These are phyloP conservation scores for Capromys pilorides DNA, from an alignment of 2,797 vertebrate genomes.

Conservation along the genomic window DNA sequence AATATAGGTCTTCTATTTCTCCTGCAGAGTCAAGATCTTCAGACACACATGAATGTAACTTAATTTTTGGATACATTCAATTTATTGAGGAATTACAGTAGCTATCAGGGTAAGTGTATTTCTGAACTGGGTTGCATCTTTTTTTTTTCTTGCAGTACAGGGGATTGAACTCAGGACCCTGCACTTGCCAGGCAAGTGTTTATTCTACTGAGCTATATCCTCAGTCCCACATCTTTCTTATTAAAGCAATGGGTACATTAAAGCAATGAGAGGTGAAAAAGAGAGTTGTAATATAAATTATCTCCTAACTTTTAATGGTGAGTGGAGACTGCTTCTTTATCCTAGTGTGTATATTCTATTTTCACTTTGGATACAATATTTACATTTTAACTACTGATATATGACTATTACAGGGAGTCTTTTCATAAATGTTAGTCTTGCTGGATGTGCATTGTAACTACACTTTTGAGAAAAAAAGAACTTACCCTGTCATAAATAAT, in stretches of 20 bases:
- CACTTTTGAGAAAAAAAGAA: neutral
- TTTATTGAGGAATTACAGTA: neutral
- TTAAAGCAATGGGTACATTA: neutral
- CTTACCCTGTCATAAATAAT: neutral
- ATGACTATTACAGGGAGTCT: neutral
- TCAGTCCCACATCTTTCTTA: neutral
- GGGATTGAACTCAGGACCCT: too few species aligned
- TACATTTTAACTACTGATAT: neutral
- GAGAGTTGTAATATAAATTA: neutral
- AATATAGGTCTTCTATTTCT: neutral
- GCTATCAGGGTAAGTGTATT: slow-evolving; percentile 57
- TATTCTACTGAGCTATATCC: too few species aligned
- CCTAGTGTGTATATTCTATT: neutral
- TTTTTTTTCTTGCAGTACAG: too few species aligned
- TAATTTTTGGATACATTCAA: neutral
- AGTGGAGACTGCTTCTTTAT: neutral
- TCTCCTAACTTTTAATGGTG: neutral
- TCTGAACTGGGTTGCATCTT: neutral
- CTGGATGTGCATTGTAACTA: neutral
- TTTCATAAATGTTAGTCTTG: neutral
- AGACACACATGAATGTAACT: neutral
- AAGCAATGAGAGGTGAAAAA: neutral
- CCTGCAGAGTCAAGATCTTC: neutral
- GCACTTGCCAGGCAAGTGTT: too few species aligned
- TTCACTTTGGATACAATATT: neutral